Evolutionary conservation across 1,140 invertebrate species (phyloP), one percentile per base, ranked within the genome.

Genomic region (Leptinotarsa texana): DNA sequence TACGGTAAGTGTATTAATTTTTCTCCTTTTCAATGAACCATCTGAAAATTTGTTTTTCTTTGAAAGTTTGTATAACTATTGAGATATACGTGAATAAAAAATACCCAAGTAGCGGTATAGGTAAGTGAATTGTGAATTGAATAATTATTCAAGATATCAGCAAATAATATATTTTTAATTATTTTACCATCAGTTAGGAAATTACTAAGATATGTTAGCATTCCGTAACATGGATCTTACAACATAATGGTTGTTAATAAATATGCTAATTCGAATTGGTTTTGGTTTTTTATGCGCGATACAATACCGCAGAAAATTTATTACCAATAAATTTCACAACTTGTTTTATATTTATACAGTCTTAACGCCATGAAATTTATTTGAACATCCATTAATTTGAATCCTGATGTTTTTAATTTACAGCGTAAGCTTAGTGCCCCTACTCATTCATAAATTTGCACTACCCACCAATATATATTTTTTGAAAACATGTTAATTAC

Each of bases 281-380:
- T 57, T 57, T n/a, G 51, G 15, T 57, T 17, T 57, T 57, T 57
- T 57, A 57, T 42, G 33, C 51, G n/a, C 51, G 51, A 57, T 57
- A 57, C 51, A 57, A 57, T 57, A 18, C 51, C n/a, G 51, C 51
- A 17, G 51, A 57, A 57, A 57, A 57, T 57, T 57, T 57, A 57
- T 57, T 15, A 57, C 51, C 51, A 57, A 57, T 57, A 57, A 57
- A 57, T 57, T 57, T 57, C 15, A 57, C 51, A 57, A 57, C 51
- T 57, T 57, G 51, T 57, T 57, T 57, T 57, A 57, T 57, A 57
- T 42, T 42, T 57, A 57, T 57, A 57, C 51, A 57, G 51, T 57
- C 51, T 57, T 57, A 57, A 57, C 51, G 51, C 51, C 51, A 57
- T 57, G 51, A 57, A 57, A 57, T 57, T 57, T 57, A 57, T 57